Base-by-base conservation (phyloP, 2,888 invertebrate genomes). In the Xestoiulus laeticollis region DNA sequence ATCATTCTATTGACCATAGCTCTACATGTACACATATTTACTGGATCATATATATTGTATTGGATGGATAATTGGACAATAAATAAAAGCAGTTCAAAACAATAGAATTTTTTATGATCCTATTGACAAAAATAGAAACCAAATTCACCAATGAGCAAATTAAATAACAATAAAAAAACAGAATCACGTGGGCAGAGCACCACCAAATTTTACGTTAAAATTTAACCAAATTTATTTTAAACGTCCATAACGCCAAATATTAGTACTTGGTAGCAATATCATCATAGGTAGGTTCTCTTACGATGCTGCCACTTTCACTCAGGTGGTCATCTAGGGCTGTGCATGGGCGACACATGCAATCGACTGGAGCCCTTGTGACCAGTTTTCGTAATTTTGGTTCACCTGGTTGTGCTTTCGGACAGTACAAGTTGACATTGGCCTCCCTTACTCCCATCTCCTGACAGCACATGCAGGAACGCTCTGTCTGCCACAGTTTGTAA, bases 401-500 rank as follows among this genome's bases (percentile, higher is more conserved):
- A 89, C 97, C 97, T 88, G 94, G 95, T 91, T 96, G 96, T 19
- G 97, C 96, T 92, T 97, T 96, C 0, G 97, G 97, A 91, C 98
- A 98, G 92, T 95, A 96, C 43, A 98, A 92, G 10, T 96, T 95
- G 14, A 98, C 97, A 26, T 95, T 95, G 0, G 97, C 97, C 92
- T 97, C 97, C 89, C 97, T 93, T 93, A 97, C 97, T 3, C 97
- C 97, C 90, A 96, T 96, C 92, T 98, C 98, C 92, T 98, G 97
- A 91, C 98, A 98, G 92, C 98, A 98, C 95, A 97, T 98, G 91
- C 98, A 98, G 0, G 97, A 97, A 43, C 98, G 94, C 92, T 98
- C 97, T 95, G 97, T 97, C 94, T 97, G 97, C 97, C 97, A 98
- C 91, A 97, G 96, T 94, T 97, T 97, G 90, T 97, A 97, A 8